phyloP scores from a whole-genome alignment of 2,797 vertebrate genomes.

The Carcharodon carcharias region DNA sequence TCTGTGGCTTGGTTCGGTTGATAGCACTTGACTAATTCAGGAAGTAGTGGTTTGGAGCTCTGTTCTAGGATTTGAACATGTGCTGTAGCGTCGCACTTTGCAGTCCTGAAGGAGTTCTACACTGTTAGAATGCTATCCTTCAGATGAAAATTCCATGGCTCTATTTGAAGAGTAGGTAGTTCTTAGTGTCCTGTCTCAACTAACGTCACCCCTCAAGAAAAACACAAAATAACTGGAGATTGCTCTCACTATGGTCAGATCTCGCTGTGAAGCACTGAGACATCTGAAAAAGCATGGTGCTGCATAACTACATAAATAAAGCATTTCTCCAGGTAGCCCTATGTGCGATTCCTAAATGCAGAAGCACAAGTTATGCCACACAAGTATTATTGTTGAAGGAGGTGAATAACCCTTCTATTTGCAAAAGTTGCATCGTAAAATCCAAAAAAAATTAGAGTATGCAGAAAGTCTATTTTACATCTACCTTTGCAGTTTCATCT shows the following conservation, averaged over 20 bases:
- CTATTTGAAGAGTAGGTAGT: neutral
- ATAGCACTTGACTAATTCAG: neutral
- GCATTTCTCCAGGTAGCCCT: neutral
- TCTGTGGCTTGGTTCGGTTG: neutral
- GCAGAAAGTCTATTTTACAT: neutral
- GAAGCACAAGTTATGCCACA: neutral
- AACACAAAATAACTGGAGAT: neutral
- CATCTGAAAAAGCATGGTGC: neutral
- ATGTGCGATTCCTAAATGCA: neutral
- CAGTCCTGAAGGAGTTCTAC: neutral
- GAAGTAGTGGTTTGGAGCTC: neutral
- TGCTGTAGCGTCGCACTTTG: too few relatives aligned
- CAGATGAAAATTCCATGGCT: neutral
- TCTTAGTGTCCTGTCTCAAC: neutral
- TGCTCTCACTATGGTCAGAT: neutral
- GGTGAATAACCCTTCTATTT: neutral
- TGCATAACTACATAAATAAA: neutral
- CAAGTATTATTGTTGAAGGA: neutral
- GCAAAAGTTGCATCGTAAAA: neutral
- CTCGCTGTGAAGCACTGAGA: neutral
- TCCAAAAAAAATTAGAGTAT: neutral
- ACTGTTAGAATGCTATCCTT: neutral
- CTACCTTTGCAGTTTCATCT: neutral
- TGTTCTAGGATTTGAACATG: neutral
- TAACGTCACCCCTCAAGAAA: neutral